Conservation (phyloP, 2,797 vertebrate genomes). For the Phyllotis vaccarum region DNA sequence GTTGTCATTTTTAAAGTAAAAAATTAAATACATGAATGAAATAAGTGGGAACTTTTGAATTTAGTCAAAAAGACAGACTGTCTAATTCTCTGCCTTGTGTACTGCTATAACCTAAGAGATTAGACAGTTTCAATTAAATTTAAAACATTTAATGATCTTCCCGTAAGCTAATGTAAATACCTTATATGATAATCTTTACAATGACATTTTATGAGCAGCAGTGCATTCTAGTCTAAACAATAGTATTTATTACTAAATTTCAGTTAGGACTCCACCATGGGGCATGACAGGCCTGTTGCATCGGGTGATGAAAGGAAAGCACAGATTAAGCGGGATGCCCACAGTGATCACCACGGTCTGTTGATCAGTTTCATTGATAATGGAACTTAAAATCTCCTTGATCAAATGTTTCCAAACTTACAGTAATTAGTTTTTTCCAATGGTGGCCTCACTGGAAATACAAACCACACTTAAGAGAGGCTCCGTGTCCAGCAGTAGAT, state of each 20-base stretch:
- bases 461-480: not conserved
- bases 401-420: not conserved
- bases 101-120: not conserved
- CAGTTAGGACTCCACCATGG: not conserved
- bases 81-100: not conserved
- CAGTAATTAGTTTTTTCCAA: not conserved
- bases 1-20: not conserved
- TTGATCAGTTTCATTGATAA: not conserved
- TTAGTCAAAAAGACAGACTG: not conserved
- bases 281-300: rapidly evolving
- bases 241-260: not conserved
- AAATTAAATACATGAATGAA: not conserved
- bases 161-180: not conserved
- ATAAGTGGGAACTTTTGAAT: not conserved
- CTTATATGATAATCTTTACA: not conserved
- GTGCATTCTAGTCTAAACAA: not conserved
- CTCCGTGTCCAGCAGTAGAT: not conserved
- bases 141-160: not conserved
- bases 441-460: not conserved
- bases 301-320: not conserved
- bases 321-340: not conserved
- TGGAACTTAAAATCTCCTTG: not conserved
- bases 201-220: not conserved
- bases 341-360: too few species aligned
- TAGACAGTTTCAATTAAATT: not conserved